A percentile compares a stretch with the other conserved stretches of the same genome.
phyloP scores from a whole-genome alignment of 2,797 vertebrate genomes.

The Acanthopagrus latus region DNA sequence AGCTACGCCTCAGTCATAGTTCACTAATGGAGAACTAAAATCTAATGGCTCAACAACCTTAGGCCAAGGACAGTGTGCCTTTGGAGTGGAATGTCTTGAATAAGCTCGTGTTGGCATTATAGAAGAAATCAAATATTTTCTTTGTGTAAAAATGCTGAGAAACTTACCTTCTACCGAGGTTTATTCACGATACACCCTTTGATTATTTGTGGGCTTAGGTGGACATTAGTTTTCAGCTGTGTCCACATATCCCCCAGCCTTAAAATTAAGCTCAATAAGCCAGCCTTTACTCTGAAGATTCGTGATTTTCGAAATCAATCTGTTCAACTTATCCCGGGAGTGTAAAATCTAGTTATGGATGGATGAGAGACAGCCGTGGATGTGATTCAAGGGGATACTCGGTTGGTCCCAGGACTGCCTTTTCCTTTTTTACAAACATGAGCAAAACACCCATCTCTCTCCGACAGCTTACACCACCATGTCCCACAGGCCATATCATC shows the following conservation, averaged over 20 bases:
- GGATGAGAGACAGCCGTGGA: conserved; percentile 44
- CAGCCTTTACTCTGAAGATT: conserved; percentile 53
- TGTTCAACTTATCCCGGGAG: conserved; percentile 40
- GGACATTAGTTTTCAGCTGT: conserved; percentile 42
- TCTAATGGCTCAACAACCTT: conserved; percentile 23
- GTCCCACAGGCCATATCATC: conserved; percentile 2
- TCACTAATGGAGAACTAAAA: conserved; percentile 59
- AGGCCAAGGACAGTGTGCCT: conserved; percentile 50
- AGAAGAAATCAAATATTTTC: conserved; percentile 31
- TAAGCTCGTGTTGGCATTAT: conserved; percentile 23
- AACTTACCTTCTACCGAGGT: conserved; percentile 10
- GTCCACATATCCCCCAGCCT: conserved; percentile 38
- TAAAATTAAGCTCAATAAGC: conserved; percentile 54
- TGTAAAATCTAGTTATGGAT: conserved; percentile 54
- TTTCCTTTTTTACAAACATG: conserved; percentile 2
- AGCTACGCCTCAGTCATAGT: conserved; percentile 20
- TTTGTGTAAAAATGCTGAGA: neutral
- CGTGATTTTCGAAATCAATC: conserved; percentile 65
- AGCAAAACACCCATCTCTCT: conserved; percentile 4
- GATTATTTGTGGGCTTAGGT: conserved; percentile 50
- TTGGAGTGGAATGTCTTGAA: conserved; percentile 24
- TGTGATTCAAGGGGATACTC: conserved; percentile 28
- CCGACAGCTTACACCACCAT: neutral
- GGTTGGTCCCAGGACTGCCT: conserved; percentile 4
- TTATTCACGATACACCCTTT: conserved; percentile 32